Base-by-base conservation (phyloP, 2,888 invertebrate genomes). In the Agrilus cyanescens region DNA sequence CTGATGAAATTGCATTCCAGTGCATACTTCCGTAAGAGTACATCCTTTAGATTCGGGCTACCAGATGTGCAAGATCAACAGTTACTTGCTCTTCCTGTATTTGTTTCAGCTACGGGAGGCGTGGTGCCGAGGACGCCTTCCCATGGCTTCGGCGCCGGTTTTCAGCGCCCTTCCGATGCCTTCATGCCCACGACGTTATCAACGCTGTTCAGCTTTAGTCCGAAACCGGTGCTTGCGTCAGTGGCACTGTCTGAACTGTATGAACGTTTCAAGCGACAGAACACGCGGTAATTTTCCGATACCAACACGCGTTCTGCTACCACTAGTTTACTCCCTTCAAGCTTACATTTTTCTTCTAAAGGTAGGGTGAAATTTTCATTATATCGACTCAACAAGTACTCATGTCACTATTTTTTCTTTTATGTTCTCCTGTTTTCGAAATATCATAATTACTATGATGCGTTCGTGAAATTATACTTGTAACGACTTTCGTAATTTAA, bases 1-100 rank as follows among this genome's bases (percentile, higher is more conserved):
- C 64, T 65, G 66, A 66, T 66, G 65, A 66, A 65, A 66, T 66
- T 66, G 65, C 66, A 66, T 66, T 66, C 66, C 65, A 65, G 66
- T 66, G 65, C 65, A 66, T 64, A 65, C 65, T 66, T 66, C 65
- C 65, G 65, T 66, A 58, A 66, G 63, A 59, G 62, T 58, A 57
- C 58, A 54, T 58, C 57, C 54, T 56, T 56, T 49, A 47, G 48
- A 52, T 47, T 52, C 52, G 44, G 46, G 54, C 53, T 52, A 50
- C 49, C 39, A 50, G 55, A 55, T 61, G 57, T 61, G 57, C 58
- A 59, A 62, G 60, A 63, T 63, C 64, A 65, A 65, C 65, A 65
- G 65, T 65, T 65, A 63, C 64, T 62, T 60, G 56, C 57, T 59
- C 57, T 55, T 58, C 58, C 58, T 61, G 61, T 59, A 62, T 63